phyloP scores from a whole-genome alignment of 2,888 invertebrate genomes.

The Heliconius erato region DNA sequence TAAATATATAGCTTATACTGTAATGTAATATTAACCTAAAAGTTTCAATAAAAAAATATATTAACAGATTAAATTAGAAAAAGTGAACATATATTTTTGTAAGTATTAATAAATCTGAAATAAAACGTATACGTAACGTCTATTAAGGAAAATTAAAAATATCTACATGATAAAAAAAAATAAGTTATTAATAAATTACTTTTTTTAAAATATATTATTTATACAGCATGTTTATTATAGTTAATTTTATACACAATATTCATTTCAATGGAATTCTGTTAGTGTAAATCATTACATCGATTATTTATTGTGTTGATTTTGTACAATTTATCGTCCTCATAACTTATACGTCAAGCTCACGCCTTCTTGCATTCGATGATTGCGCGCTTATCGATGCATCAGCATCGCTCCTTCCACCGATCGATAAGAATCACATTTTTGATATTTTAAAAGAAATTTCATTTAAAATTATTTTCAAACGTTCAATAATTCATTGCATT shows the following conservation, averaged over 20 bases:
- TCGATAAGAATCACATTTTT: conserved; percentile 52
- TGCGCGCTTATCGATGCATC: conserved; percentile 59
- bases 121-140: background rate
- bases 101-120: background rate
- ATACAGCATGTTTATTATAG: no score
- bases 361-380: conserved; percentile 68
- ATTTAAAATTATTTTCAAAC: conserved; percentile 14
- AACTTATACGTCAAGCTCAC: conserved; percentile 70
- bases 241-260: conserved; percentile 1
- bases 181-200: no score
- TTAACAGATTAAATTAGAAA: no score
- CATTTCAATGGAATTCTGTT: conserved; percentile 33
- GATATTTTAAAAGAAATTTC: conserved; percentile 41
- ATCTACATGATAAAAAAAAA: no score
- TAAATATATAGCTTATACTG: background rate
- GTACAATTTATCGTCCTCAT: conserved; percentile 76
- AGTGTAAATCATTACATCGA: conserved; percentile 44
- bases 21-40: background rate
- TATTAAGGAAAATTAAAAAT: no score
- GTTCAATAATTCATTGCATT: conserved; percentile 20
- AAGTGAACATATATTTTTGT: background rate
- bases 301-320: conserved; percentile 69
- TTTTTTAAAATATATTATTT: no score
- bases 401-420: conserved; percentile 53
- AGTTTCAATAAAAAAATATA: background rate